Percentiles rank a stretch among this genome's conserved stretches.
Evolutionary conservation across 2,113 vertebrate species (phyloP).

Genomic region (Phocoena phocoena): DNA sequence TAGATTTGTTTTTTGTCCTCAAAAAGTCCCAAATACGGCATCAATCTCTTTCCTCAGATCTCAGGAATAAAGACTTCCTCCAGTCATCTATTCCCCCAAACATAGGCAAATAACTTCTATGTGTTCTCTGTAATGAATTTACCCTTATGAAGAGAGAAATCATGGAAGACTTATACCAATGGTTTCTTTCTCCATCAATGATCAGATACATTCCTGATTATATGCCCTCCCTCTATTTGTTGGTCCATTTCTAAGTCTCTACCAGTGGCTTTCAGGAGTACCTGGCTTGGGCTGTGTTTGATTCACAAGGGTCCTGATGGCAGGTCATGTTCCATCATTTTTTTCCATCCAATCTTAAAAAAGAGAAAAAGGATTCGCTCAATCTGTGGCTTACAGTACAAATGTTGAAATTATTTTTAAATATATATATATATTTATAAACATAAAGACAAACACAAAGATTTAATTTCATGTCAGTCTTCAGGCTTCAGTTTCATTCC

Average conservation of each 20-base stretch:
- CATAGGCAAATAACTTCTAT: not conserved
- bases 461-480: not conserved
- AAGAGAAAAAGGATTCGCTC: not conserved
- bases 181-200: not conserved
- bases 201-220: not conserved
- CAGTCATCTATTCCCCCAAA: not conserved
- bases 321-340: not conserved
- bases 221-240: not conserved
- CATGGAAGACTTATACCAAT: not conserved
- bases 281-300: not conserved
- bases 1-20: slow-evolving; percentile 18
- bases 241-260: not conserved
- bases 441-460: slow-evolving; percentile 11
- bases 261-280: not conserved
- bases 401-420: not conserved
- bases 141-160: not conserved
- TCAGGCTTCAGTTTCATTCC: slow-evolving; percentile 29
- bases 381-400: not conserved
- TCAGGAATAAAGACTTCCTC: not conserved
- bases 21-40: not conserved
- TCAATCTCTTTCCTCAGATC: not conserved
- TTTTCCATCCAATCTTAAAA: not conserved
- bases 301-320: not conserved
- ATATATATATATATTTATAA: not conserved
- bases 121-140: not conserved